phyloP scores from a whole-genome alignment of 30 jellyfish, hydroid and myxozoan species.

The Morbakka virulenta region DNA sequence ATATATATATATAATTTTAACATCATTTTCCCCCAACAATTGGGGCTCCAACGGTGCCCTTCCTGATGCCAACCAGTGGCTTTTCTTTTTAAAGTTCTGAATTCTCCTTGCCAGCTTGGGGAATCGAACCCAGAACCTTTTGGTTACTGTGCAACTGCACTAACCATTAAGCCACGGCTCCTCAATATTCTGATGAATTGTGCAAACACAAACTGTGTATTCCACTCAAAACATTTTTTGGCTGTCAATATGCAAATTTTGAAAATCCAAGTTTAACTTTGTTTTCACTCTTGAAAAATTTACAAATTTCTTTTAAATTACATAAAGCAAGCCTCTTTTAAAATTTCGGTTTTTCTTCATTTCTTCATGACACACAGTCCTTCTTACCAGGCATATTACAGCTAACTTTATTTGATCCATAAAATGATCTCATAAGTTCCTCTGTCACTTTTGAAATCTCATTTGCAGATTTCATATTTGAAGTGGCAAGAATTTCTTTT shows the following conservation, averaged over 20 bases:
- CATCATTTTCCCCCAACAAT: no score
- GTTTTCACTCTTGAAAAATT: not conserved
- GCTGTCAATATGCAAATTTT: conserved; percentile 10
- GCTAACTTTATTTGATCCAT: conserved; percentile 16
- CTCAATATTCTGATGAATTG: no score
- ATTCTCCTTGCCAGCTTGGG: no score
- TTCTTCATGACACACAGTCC: conserved; percentile 11
- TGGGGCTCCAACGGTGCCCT: no score
- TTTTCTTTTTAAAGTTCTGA: no score
- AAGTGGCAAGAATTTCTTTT: no score
- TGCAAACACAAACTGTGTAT: conserved; percentile 36
- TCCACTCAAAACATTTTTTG: conserved; percentile 37
- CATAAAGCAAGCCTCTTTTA: conserved; percentile 23
- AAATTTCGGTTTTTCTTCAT: not conserved
- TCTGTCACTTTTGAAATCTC: not conserved
- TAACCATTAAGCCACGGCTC: no score
- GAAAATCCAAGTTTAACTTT: conserved; percentile 18
- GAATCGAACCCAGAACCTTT: no score
- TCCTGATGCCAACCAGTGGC: no score
- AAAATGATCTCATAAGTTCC: not conserved
- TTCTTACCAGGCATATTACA: conserved; percentile 30
- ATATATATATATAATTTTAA: no score
- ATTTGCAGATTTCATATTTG: not conserved
- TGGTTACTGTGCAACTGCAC: no score
- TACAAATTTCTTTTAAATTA: conserved; percentile 8